Percentiles rank a stretch among this genome's conserved stretches.
Evolutionary conservation across 2,113 vertebrate genomes (phyloP).

Genomic region (Crotalus horridus): DNA sequence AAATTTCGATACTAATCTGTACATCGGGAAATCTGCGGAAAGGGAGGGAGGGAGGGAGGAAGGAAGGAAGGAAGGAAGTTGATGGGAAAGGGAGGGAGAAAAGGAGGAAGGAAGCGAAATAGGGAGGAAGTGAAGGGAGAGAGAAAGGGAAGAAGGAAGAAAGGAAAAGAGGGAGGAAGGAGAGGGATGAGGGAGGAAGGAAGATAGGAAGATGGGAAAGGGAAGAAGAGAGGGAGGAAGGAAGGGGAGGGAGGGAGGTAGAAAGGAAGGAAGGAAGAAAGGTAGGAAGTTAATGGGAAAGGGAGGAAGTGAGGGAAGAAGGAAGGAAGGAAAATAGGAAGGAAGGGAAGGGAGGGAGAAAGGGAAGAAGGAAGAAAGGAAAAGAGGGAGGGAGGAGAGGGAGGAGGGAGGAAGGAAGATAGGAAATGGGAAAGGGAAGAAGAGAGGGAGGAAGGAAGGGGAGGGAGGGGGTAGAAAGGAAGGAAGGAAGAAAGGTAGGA

Average conservation of each 20-base stretch:
- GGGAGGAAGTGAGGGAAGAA: too few species aligned
- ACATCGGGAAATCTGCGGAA: background rate
- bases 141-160: background rate
- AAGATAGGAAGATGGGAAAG: background rate
- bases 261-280: background rate
- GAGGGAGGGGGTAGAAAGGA: fast-evolving
- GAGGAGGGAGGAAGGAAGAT: background rate
- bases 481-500: fast-evolving
- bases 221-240: background rate
- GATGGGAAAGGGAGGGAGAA: background rate
- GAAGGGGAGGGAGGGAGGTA: background rate
- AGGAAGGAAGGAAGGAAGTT: background rate
- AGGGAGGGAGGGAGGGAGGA: background rate
- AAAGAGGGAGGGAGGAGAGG: background rate
- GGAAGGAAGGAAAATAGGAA: too few species aligned
- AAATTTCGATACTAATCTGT: background rate
- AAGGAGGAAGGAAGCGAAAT: background rate
- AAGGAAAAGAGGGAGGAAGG: background rate
- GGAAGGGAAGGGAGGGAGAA: too few species aligned
- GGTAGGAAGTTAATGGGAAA: too few species aligned
- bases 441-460: background rate
- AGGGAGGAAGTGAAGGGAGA: background rate
- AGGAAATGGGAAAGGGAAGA: background rate
- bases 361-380: too few species aligned
- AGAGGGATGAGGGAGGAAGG: background rate